phyloP scores from a whole-genome alignment of 2,888 invertebrate species.

The Halictus quadricinctus region DNA sequence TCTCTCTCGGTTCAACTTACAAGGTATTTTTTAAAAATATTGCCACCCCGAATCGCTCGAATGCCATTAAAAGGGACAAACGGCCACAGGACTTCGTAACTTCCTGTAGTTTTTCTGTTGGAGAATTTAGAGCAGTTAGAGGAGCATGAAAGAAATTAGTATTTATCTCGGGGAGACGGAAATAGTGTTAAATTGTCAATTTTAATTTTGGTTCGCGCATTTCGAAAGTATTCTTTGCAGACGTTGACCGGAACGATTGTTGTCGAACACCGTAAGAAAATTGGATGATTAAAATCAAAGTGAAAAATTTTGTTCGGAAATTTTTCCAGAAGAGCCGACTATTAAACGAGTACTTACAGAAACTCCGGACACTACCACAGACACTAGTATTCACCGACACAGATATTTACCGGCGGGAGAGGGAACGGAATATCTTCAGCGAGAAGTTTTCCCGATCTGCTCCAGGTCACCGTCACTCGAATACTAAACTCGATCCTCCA shows the following conservation, averaged over 20 bases:
- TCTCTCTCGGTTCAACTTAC: background rate
- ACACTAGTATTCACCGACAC: background rate
- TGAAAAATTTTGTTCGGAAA: background rate
- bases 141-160: too few relatives aligned
- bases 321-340: background rate
- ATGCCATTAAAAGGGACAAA: background rate
- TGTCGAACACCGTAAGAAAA: background rate
- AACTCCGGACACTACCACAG: background rate
- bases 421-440: background rate
- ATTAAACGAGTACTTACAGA: background rate
- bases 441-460: background rate
- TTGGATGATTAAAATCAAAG: background rate
- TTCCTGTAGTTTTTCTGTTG: too few relatives aligned
- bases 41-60: background rate
- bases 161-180: too few relatives aligned
- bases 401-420: background rate
- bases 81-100: too few relatives aligned
- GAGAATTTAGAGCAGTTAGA: too few relatives aligned
- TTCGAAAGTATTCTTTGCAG: too few relatives aligned
- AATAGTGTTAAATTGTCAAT: too few relatives aligned
- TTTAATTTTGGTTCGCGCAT: too few relatives aligned
- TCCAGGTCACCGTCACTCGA: background rate
- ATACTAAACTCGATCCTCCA: background rate
- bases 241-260: too few relatives aligned
- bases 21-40: background rate